These are phyloP conservation scores for Raja brachyura DNA, from an alignment of 2,113 vertebrate species.

Conservation along the genomic window DNA sequence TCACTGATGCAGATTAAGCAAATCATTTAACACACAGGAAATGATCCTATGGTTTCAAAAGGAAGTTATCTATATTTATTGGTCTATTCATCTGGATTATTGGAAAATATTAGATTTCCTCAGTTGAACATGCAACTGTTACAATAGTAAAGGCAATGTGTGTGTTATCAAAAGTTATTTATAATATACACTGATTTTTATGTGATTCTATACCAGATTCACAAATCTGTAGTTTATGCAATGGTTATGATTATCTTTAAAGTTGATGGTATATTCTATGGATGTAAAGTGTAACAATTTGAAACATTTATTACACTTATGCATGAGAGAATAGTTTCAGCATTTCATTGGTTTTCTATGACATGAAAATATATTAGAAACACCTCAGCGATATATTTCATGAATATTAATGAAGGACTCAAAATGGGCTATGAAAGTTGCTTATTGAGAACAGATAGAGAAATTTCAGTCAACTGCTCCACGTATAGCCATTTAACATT, in stretches of 20 bases:
- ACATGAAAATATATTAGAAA: constrained; percentile 23
- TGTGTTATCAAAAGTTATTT: neutral
- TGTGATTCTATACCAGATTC: neutral
- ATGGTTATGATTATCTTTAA: constrained; percentile 12
- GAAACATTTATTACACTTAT: neutral
- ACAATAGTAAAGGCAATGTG: neutral
- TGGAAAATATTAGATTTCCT: constrained; percentile 12
- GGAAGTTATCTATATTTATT: neutral
- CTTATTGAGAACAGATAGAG: neutral
- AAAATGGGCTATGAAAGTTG: neutral
- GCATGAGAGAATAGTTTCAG: constrained; percentile 11
- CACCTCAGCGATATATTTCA: neutral
- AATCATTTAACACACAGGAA: neutral
- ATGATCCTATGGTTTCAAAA: neutral
- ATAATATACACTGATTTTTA: neutral
- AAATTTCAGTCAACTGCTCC: neutral
- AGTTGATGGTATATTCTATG: constrained; percentile 7
- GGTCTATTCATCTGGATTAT: neutral
- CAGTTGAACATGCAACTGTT: neutral
- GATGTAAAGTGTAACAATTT: constrained; percentile 26
- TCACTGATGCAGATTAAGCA: neutral
- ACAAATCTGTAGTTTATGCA: neutral
- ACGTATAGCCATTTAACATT: neutral
- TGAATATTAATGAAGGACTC: constrained; percentile 8
- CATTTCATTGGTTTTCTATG: constrained; percentile 32